phyloP scores from a whole-genome alignment of 2,888 invertebrate species.

The Lissonota sp. region DNA sequence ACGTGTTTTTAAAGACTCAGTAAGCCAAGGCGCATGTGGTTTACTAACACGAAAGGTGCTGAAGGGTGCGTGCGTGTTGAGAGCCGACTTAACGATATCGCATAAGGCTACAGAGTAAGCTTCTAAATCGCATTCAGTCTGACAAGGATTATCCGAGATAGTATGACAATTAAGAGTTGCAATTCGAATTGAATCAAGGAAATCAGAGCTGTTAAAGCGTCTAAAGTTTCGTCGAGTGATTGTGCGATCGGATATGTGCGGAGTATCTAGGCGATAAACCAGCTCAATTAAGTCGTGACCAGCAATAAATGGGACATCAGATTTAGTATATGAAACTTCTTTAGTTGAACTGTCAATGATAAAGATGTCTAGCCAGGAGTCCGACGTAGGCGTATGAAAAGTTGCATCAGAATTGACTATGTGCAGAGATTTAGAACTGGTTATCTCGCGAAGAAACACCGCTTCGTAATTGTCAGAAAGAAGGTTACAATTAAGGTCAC shows the following conservation, averaged over 20 bases:
- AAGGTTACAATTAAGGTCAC: conserved; percentile 8
- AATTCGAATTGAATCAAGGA: too few relatives aligned
- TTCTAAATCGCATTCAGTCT: too few relatives aligned
- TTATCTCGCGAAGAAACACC: not conserved
- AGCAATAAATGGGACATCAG: not conserved
- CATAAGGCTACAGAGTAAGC: too few relatives aligned
- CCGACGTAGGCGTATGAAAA: not conserved
- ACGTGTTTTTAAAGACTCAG: too few relatives aligned
- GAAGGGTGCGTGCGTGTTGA: too few relatives aligned
- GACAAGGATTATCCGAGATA: too few relatives aligned
- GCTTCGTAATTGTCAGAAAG: not conserved
- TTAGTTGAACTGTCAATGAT: not conserved
- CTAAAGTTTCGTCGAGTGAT: not conserved
- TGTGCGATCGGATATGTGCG: not conserved
- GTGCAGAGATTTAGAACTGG: too few relatives aligned
- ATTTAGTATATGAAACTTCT: not conserved
- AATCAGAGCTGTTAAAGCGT: too few relatives aligned
- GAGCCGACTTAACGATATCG: too few relatives aligned
- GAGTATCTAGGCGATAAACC: not conserved
- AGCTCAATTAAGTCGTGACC: not conserved
- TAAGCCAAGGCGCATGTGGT: too few relatives aligned
- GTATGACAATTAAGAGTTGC: too few relatives aligned
- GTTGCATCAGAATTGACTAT: not conserved
- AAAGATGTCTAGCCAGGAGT: not conserved
- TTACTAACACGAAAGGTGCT: too few relatives aligned